Evolutionary conservation across 1,140 invertebrate genomes (phyloP), one percentile per base, ranked within the genome.

Genomic region (Drosophila rufa): DNA sequence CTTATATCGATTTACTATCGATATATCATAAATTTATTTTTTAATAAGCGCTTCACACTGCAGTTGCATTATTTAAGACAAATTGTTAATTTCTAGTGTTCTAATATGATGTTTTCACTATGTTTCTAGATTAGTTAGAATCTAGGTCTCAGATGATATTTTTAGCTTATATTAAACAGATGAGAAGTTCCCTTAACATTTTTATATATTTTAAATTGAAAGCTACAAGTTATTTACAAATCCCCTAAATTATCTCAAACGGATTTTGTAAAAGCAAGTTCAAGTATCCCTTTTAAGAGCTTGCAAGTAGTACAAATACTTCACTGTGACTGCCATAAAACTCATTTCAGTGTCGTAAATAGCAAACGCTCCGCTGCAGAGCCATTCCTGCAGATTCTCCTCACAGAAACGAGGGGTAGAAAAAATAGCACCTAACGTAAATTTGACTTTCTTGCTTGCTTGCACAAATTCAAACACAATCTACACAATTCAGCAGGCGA

Each of bases 371-470:
- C 2, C 53, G 38, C 45, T 33, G 45, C 67, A 59, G 19, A 25
- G 30, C 61, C 69, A 71, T 42, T 73, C 42, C 30, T 47, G 30
- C 43, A 19, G 14, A 36, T 25, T 62, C 51, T 43, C 15, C 4
- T 11, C 27, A n/a, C 22, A n/a, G 25, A 8, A 14, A 33, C 11
- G 50, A 43, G 27, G 19, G 22, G 56, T 45, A 22, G 19, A 67
- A 47, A 67, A 40, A 55, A 65, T 43, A 56, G 62, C 50, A 82
- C 33, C 71, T 53, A 79, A 53, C 66, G 80, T 76, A 84, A 87
- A 84, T 84, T 87, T 89, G 77, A 87, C 77, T 87, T 87, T 83
- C 67, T 70, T 84, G 80, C 68, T 84, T 83, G 83, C 84, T 61
- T 86, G 84, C 80, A 80, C 83, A 89, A 87, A 84, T 74, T 84